phyloP scores from a whole-genome alignment of 2,888 invertebrate species.

The Tricholauxania praeusta region DNA sequence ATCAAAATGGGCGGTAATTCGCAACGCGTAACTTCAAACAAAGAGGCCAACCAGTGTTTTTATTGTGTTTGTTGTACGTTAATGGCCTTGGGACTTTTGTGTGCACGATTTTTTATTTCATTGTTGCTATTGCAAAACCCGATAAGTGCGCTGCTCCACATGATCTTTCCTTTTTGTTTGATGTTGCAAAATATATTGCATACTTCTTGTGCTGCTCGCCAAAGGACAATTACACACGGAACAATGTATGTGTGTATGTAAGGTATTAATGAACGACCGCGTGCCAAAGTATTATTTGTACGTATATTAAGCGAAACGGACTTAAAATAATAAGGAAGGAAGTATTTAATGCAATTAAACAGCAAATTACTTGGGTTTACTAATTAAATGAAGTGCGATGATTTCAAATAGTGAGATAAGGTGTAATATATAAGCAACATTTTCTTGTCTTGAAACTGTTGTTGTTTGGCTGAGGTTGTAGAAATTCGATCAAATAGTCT shows the following conservation, averaged over 20 bases:
- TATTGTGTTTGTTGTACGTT: slow-evolving; percentile 9
- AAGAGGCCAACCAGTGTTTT: slow-evolving; percentile 1
- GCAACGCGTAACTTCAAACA: neutral
- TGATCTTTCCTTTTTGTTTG: neutral
- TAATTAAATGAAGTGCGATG: neutral
- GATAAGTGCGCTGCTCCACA: neutral
- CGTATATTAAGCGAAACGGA: neutral
- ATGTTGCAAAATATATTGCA: slow-evolving; percentile 19
- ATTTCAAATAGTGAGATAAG: too few relatives aligned
- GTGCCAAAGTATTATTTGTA: neutral
- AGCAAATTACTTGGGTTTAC: slow-evolving; percentile 25
- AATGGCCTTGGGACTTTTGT: slow-evolving; percentile 22
- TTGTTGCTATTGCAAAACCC: neutral
- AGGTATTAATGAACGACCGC: neutral
- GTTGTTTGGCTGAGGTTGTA: too few relatives aligned
- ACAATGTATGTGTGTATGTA: too few relatives aligned
- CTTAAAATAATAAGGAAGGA: slow-evolving; percentile 10
- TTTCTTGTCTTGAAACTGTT: too few relatives aligned
- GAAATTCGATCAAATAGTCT: too few relatives aligned
- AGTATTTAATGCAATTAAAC: slow-evolving; percentile 16
- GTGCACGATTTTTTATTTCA: neutral
- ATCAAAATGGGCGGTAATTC: neutral
- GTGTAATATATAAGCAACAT: too few relatives aligned
- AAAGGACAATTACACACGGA: neutral
- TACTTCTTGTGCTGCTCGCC: slow-evolving; percentile 14